Percentiles rank a stretch among this genome's conserved stretches.
Evolutionary conservation across 2,888 invertebrate species (phyloP).

Genomic region (Eurytoma adleriae): DNA sequence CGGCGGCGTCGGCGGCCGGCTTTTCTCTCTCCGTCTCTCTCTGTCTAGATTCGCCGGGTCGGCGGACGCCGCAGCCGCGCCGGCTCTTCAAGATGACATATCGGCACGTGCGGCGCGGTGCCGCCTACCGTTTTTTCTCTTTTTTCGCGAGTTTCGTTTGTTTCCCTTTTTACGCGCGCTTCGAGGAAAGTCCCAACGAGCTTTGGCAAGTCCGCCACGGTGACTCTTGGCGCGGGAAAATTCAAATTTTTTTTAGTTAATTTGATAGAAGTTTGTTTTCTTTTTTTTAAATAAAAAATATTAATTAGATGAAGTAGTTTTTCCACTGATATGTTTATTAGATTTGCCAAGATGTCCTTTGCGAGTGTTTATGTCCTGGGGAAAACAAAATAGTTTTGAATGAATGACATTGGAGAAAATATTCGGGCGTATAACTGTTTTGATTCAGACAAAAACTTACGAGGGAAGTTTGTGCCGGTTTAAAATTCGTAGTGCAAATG

Average conservation of each 20-base stretch:
- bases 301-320: not conserved
- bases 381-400: slow-evolving; percentile 49
- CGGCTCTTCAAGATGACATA: slow-evolving; percentile 20
- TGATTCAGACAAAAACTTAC: not conserved
- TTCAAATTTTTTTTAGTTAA: no score
- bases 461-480: no score
- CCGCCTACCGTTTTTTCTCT: not conserved
- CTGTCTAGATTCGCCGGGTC: not conserved
- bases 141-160: no score
- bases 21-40: slow-evolving; percentile 36
- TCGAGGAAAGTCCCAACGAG: slow-evolving; percentile 1
- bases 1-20: slow-evolving; percentile 33
- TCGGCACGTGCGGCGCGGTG: slow-evolving; percentile 13
- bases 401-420: slow-evolving; percentile 47
- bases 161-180: not conserved
- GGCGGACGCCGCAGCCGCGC: slow-evolving; percentile 6
- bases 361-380: slow-evolving; percentile 25
- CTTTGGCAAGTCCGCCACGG: not conserved
- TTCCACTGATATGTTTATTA: not conserved
- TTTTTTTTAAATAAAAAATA: not conserved
- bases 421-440: not conserved
- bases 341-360: slow-evolving; percentile 11
- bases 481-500: no score
- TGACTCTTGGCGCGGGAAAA: no score
- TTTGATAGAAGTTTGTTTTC: slow-evolving; percentile 4